Base-by-base conservation (phyloP, 2,797 vertebrate genomes). In the Cetoscarus ocellatus region DNA sequence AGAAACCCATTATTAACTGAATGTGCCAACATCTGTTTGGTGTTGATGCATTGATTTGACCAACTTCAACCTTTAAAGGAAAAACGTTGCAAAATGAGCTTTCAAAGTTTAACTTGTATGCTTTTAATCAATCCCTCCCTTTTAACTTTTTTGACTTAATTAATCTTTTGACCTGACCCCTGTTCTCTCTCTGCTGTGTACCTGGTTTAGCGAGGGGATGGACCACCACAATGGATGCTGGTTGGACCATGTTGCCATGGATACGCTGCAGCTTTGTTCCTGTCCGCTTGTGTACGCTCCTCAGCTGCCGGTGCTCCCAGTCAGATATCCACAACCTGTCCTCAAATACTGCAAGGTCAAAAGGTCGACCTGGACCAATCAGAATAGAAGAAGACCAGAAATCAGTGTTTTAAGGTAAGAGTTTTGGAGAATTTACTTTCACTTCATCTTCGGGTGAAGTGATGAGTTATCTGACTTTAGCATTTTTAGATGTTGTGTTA, bases 141-240 rank as follows among this genome's bases (percentile, higher is more conserved):
- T 27, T 27, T 27, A 27, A 27, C n/a, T 27, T 27, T 27, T 27
- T 27, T 27, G 27, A 2, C 27, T 27, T 27, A 27, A 27, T n/a
- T n/a, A n/a, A n/a, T n/a, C 27, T 4, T 27, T 2, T 27, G 2
- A 15, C n/a, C n/a, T 1, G n/a, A 7, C 5, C 44, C 44, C 8
- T n/a, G 9, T 1, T 27, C 8, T 74, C 13, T 51, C 14, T 51
- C 14, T 7, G 27, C 27, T 27, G 27, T 27, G n/a, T 94, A 99
- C 96, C 97, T 95, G 97, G 96, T 95, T 98, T 99, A 73, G 95
- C 94, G 62, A 97, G 92, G 45, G 96, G 97, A 84, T 99, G 98
- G 72, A 97, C 92, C 82, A 99, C 91, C 83, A 95, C 94, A 61
- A 99, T 54, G 62, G 97, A 95, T 10, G 95, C 95, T 12, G 98